Percentiles rank a stretch among this genome's conserved stretches.
These are phyloP conservation scores for Sapayoa aenigma DNA, from an alignment of 2,113 vertebrate species.

Conservation along the genomic window DNA sequence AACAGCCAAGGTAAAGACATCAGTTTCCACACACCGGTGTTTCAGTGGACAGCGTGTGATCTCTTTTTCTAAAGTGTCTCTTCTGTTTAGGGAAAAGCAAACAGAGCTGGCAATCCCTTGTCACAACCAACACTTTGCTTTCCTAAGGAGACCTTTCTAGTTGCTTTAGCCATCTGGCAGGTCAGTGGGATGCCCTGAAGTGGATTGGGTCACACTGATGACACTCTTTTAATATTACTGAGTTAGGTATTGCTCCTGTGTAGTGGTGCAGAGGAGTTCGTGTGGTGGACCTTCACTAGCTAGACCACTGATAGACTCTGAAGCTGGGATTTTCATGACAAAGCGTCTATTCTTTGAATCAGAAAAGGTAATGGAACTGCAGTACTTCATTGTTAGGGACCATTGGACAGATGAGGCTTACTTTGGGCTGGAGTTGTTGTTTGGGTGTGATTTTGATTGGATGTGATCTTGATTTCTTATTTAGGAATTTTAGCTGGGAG, in stretches of 20 bases:
- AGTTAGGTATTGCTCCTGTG: not conserved
- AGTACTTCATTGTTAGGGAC: not conserved
- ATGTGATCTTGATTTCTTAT: not conserved
- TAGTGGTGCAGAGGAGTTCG: not conserved
- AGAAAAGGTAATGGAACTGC: not conserved
- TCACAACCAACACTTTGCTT: not conserved
- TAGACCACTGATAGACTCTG: not conserved
- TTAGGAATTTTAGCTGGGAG: not conserved
- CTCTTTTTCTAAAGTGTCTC: not conserved
- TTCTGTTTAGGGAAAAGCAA: not conserved
- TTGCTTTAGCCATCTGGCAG: not conserved
- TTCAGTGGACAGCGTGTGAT: not conserved
- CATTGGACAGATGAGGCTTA: not conserved
- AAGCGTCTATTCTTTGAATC: not conserved
- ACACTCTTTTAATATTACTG: not conserved
- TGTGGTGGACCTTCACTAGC: not conserved
- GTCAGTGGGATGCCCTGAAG: not conserved
- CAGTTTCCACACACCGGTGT: not conserved
- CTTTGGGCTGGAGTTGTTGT: not conserved
- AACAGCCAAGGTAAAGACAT: not conserved
- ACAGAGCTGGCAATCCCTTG: not conserved
- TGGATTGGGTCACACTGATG: not conserved
- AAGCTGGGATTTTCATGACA: not conserved
- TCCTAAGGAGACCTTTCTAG: not conserved
- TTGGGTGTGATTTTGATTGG: not conserved